These are phyloP conservation scores for Falco concolor DNA, from an alignment of 2,797 vertebrate genomes.

Conservation along the genomic window DNA sequence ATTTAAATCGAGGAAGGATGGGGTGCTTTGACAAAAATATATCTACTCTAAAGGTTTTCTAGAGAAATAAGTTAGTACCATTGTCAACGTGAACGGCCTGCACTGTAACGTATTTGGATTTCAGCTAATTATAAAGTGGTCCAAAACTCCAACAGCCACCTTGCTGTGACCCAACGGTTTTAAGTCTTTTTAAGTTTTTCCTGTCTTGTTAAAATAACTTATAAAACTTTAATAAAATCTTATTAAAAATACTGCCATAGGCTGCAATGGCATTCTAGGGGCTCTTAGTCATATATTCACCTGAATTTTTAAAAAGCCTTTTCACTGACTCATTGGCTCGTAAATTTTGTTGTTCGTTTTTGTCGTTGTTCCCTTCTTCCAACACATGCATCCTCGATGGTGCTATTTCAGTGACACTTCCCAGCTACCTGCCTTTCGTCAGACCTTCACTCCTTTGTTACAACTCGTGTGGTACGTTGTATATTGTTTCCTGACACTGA, in stretches of 20 bases:
- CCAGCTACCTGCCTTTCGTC: constrained; percentile 46
- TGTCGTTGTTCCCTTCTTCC: constrained; percentile 43
- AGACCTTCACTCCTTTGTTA: constrained; percentile 15
- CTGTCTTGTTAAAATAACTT: constrained; percentile 70
- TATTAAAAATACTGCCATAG: constrained; percentile 67
- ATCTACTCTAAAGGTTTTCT: constrained; percentile 75
- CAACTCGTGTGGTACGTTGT: constrained; percentile 49
- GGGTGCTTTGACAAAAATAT: constrained; percentile 78
- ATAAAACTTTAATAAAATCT: constrained; percentile 76
- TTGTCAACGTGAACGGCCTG: constrained; percentile 77
- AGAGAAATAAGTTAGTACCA: constrained; percentile 78
- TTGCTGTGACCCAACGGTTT: constrained; percentile 64
- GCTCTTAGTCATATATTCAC: constrained; percentile 53
- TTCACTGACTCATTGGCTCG: constrained; percentile 47
- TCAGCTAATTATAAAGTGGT: constrained; percentile 79
- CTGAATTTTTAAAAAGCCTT: constrained; percentile 61
- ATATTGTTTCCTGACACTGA: constrained; percentile 65
- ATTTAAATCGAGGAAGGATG: constrained; percentile 71
- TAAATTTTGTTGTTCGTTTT: constrained; percentile 28
- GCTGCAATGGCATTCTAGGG: constrained; percentile 57
- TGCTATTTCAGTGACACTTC: constrained; percentile 38
- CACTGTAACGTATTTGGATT: constrained; percentile 75
- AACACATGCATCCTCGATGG: constrained; percentile 33
- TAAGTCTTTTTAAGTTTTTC: constrained; percentile 58
- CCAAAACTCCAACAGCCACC: constrained; percentile 74